phyloP scores from a whole-genome alignment of 1,140 invertebrate species.

The Hycleus phaleratus region DNA sequence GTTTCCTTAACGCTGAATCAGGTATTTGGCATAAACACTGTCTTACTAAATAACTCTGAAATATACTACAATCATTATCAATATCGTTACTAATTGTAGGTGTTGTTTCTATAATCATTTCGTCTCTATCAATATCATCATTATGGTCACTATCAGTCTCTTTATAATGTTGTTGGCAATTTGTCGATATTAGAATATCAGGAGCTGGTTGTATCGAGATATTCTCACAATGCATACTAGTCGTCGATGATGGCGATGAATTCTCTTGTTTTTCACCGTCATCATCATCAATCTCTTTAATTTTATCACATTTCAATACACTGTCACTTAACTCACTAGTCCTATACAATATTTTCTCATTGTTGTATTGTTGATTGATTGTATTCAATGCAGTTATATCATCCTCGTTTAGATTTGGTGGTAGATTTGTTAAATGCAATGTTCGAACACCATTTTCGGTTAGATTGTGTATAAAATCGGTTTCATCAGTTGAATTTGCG shows the following conservation, averaged over 20 bases:
- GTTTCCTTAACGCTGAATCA: slow-evolving; percentile 57
- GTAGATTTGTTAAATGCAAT: slow-evolving; percentile 29
- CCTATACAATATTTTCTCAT: slow-evolving; percentile 25
- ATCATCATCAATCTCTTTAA: background rate
- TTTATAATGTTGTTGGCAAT: background rate
- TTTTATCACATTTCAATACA: slow-evolving; percentile 4
- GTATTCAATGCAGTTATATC: slow-evolving; percentile 28
- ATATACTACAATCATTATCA: slow-evolving; percentile 22
- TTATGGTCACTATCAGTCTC: background rate
- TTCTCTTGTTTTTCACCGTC: too few species aligned
- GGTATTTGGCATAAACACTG: slow-evolving; percentile 73
- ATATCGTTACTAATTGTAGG: slow-evolving; percentile 6
- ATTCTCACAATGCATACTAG: slow-evolving; percentile 17
- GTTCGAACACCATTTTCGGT: slow-evolving; percentile 25
- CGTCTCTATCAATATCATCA: background rate
- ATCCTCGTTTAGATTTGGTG: slow-evolving; percentile 33
- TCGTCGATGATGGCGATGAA: background rate
- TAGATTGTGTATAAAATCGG: slow-evolving; percentile 38
- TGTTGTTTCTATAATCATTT: slow-evolving; percentile 1
- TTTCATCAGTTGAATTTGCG: slow-evolving; percentile 49
- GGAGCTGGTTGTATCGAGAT: slow-evolving; percentile 30
- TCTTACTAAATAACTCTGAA: slow-evolving; percentile 56
- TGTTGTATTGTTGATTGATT: slow-evolving; percentile 23
- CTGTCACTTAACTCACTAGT: slow-evolving; percentile 28
- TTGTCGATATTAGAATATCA: slow-evolving; percentile 5